These are phyloP conservation scores for Dolichallabes microphthalmus DNA, from an alignment of 2,113 vertebrate species.

Conservation along the genomic window DNA sequence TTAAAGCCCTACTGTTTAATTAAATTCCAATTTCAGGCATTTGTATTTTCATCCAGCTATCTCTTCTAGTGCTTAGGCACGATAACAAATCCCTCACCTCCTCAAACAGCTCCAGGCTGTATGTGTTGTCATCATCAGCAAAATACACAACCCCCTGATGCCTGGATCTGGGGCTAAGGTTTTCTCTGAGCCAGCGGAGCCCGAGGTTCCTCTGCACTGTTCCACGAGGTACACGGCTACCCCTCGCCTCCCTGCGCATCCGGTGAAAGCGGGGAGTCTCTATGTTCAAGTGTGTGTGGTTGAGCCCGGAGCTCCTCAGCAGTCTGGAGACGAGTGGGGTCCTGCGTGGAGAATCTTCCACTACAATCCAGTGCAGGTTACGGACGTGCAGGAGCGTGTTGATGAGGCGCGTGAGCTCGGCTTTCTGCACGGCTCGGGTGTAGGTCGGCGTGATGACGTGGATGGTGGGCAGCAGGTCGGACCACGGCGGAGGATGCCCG, in stretches of 20 bases:
- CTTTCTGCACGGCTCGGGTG: conserved; percentile 87
- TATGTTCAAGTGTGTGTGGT: conserved; percentile 87
- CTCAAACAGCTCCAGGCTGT: conserved; percentile 92
- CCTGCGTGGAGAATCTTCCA: conserved; percentile 82
- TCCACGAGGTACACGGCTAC: conserved; percentile 77
- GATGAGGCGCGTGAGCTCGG: conserved; percentile 86
- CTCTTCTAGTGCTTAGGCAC: neutral
- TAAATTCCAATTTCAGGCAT: neutral
- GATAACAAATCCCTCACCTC: conserved; percentile 73
- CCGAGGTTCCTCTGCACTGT: conserved; percentile 89
- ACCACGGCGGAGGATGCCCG: conserved; percentile 78
- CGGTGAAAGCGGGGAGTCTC: conserved; percentile 81
- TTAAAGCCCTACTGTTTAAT: neutral
- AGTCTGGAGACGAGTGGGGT: conserved; percentile 80
- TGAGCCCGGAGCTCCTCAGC: conserved; percentile 80
- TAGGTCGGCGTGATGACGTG: conserved; percentile 86
- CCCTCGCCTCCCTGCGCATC: conserved; percentile 64
- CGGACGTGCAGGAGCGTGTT: conserved; percentile 90
- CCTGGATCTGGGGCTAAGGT: conserved; percentile 63
- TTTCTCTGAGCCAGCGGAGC: conserved; percentile 85
- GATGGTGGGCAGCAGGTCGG: conserved; percentile 75
- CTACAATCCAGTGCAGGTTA: conserved; percentile 91
- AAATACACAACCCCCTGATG: conserved; percentile 88
- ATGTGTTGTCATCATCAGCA: conserved; percentile 95
- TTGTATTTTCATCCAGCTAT: neutral